Evolutionary conservation across 2,797 vertebrate species (phyloP).

Genomic region (Jordanella pulchra): DNA sequence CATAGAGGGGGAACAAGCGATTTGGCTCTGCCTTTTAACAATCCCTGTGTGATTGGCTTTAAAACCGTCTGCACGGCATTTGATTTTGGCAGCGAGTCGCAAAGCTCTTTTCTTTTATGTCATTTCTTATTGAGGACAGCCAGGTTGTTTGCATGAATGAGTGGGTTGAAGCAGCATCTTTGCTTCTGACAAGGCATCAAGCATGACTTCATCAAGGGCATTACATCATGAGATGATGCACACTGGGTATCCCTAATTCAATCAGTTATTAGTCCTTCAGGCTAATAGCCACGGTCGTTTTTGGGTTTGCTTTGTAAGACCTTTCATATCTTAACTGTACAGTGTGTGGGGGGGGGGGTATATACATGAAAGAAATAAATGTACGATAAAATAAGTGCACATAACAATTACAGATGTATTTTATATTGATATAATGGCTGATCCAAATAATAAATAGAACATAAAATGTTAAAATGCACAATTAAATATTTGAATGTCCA

Average conservation of each 20-base stretch:
- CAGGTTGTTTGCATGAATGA: slow-evolving; percentile 65
- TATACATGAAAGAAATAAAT: no score
- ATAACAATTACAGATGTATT: no score
- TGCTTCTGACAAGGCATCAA: slow-evolving; percentile 61
- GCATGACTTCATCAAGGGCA: slow-evolving; percentile 62
- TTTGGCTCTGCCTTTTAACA: slow-evolving; percentile 44
- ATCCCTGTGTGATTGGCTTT: slow-evolving; percentile 54
- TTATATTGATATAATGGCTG: no score
- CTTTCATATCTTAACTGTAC: not conserved
- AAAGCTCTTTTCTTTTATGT: slow-evolving; percentile 42
- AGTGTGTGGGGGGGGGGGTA: no score
- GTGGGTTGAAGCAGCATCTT: slow-evolving; percentile 61
- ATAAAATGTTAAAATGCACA: no score
- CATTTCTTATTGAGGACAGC: slow-evolving; percentile 62
- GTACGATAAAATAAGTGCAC: no score
- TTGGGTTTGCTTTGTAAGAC: not conserved
- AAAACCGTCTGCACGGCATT: slow-evolving; percentile 46
- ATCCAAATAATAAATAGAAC: no score
- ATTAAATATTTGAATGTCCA: no score
- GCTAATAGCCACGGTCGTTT: slow-evolving; percentile 4
- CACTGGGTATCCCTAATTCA: slow-evolving; percentile 37
- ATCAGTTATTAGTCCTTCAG: slow-evolving; percentile 30
- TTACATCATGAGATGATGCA: slow-evolving; percentile 56
- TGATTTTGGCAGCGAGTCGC: slow-evolving; percentile 45
- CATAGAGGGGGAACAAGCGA: slow-evolving; percentile 26